A percentile compares a stretch with the other conserved stretches of the same genome.
Conservation (phyloP, 1,140 invertebrate species). For the Penaeus vannamei region DNA sequence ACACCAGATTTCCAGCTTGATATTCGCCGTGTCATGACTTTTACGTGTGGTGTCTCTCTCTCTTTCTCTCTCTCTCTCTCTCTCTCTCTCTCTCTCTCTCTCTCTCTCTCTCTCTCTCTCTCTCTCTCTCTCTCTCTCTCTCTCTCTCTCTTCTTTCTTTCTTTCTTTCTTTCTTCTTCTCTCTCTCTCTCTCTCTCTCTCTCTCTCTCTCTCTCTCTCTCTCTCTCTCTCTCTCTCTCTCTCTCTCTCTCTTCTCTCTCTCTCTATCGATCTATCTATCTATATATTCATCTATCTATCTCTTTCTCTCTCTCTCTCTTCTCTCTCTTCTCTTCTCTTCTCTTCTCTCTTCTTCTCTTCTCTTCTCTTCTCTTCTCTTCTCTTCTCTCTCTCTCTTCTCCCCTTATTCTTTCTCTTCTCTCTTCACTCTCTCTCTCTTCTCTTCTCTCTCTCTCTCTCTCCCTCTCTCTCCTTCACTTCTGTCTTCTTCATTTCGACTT, state of each 20-base stretch:
- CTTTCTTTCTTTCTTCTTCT: neutral
- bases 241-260: neutral
- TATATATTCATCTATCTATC: neutral
- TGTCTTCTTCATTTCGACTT: too few relatives aligned
- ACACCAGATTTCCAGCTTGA: too few relatives aligned
- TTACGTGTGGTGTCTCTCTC: too few relatives aligned
- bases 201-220: neutral
- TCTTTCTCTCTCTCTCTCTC: too few relatives aligned
- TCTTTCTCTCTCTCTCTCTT: neutral
- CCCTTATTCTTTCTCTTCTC: neutral
- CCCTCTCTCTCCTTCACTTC: slow-evolving; percentile 2
- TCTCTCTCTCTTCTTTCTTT: neutral
- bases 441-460: neutral
- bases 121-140: slow-evolving; percentile 25
- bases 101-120: too few relatives aligned
- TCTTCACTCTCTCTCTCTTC: neutral
- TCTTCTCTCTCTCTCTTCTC: too few relatives aligned
- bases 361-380: too few relatives aligned
- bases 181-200: neutral
- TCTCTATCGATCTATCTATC: too few relatives aligned
- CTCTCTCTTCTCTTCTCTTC: neutral
- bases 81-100: too few relatives aligned
- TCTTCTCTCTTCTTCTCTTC: neutral
- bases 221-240: neutral
- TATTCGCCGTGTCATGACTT: too few relatives aligned